These are phyloP conservation scores for Pterocles gutturalis DNA, from an alignment of 2,113 vertebrate genomes.

Conservation along the genomic window DNA sequence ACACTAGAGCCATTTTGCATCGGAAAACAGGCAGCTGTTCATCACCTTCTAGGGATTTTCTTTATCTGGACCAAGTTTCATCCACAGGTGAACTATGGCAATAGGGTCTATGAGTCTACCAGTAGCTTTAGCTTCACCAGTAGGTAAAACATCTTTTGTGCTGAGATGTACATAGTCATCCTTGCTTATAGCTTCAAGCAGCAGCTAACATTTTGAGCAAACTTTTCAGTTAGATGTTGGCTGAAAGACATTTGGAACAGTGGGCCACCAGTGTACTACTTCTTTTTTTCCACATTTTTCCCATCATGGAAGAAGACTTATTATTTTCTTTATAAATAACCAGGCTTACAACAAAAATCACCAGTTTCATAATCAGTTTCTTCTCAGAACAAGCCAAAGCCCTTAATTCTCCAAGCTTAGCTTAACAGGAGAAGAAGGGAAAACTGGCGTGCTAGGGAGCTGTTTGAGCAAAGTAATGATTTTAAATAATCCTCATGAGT, in stretches of 20 bases:
- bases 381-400: background rate
- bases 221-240: background rate
- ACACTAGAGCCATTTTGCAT: background rate
- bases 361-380: background rate
- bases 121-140: background rate
- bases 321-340: background rate
- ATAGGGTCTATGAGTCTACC: background rate
- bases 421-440: background rate
- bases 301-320: background rate
- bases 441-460: background rate
- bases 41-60: background rate
- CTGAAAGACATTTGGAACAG: background rate
- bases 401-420: background rate
- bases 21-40: background rate
- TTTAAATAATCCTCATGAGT: background rate
- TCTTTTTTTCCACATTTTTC: fast-evolving
- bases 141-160: background rate
- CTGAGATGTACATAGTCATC: background rate
- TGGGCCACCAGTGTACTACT: background rate
- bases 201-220: background rate
- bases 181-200: background rate
- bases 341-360: background rate
- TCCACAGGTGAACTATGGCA: background rate
- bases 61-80: background rate
- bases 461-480: background rate